Evolutionary conservation across 1,140 invertebrate genomes (phyloP).

Genomic region (Drosophila kikkawai): DNA sequence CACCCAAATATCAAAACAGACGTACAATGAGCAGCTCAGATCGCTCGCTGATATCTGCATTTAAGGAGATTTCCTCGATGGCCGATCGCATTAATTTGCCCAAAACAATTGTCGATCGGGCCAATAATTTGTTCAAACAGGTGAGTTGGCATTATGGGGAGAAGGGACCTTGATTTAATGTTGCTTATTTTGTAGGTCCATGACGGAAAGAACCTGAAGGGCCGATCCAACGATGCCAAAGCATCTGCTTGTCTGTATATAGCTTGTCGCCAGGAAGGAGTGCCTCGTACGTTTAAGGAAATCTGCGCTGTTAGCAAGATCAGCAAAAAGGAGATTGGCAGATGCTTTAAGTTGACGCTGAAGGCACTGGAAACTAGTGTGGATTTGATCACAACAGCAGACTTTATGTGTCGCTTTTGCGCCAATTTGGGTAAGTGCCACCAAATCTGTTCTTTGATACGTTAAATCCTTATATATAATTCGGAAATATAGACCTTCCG

Average conservation of each 20-base stretch:
- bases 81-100: constrained; percentile 98
- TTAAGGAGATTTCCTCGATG: constrained; percentile 98
- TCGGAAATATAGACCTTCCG: constrained; percentile 88
- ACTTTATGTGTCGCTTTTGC: constrained; percentile 98
- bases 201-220: constrained; percentile 98
- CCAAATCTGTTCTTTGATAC: too few species aligned
- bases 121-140: constrained; percentile 98
- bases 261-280: constrained; percentile 98
- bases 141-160: constrained; percentile 58
- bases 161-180: not conserved
- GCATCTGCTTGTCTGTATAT: constrained; percentile 99
- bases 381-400: constrained; percentile 98
- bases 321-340: constrained; percentile 99
- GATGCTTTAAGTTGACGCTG: constrained; percentile 97
- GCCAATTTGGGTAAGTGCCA: constrained; percentile 89
- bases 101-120: constrained; percentile 97
- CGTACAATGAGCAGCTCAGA: constrained; percentile 97
- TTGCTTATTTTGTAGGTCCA: constrained; percentile 88
- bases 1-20: constrained; percentile 97
- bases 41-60: constrained; percentile 96
- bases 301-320: constrained; percentile 99
- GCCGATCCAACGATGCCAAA: constrained; percentile 98
- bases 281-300: constrained; percentile 99
- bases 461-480: not conserved
- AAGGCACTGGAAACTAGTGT: constrained; percentile 97